These are phyloP conservation scores for Leptinotarsa juncta DNA, from an alignment of 2,888 invertebrate species.

Conservation along the genomic window DNA sequence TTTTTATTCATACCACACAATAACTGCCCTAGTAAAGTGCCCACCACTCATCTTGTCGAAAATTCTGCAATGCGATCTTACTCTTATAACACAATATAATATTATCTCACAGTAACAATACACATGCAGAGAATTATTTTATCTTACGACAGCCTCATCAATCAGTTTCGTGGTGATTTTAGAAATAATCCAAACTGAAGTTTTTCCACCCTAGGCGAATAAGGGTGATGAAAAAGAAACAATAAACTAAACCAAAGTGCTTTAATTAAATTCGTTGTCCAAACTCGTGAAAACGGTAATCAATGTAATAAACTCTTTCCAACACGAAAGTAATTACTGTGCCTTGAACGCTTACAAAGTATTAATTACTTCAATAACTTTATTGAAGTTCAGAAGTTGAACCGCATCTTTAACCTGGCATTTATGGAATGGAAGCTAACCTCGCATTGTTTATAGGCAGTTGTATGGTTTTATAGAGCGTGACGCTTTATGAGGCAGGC, in stretches of 20 bases:
- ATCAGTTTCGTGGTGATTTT: no score
- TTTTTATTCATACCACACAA: no score
- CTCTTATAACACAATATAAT: no score
- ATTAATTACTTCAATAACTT: conserved; percentile 44
- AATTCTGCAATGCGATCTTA: no score
- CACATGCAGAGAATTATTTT: no score
- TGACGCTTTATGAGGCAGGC: neutral
- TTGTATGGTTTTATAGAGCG: conserved; percentile 12
- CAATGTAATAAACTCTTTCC: conserved; percentile 34
- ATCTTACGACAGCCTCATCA: no score
- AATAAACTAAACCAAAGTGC: conserved; percentile 1
- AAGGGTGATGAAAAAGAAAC: no score
- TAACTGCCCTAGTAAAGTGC: no score
- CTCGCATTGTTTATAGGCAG: conserved; percentile 14
- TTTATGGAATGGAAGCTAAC: neutral
- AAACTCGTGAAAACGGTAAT: conserved; percentile 26
- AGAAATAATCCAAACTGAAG: no score
- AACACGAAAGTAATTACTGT: conserved; percentile 38
- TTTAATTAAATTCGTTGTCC: conserved; percentile 34
- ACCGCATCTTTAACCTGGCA: conserved; percentile 31
- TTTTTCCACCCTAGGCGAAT: no score
- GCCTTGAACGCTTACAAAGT: conserved; percentile 39
- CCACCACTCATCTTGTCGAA: no score
- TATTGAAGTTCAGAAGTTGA: conserved; percentile 34
- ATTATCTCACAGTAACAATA: no score